Conservation (phyloP, 2,113 vertebrate genomes). For the Neogale vison region DNA sequence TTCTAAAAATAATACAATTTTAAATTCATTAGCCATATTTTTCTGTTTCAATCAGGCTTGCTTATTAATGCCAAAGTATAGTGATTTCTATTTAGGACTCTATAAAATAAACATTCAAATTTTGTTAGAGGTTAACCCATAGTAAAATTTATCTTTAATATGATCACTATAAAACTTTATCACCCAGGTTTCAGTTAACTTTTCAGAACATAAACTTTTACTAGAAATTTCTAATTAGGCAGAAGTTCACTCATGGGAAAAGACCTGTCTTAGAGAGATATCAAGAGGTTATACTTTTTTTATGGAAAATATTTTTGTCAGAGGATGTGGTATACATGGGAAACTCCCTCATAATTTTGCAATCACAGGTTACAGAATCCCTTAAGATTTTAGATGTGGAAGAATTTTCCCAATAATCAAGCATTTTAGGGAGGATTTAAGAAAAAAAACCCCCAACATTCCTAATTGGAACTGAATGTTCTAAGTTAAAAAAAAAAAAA, state of each 20-base stretch:
- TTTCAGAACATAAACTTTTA: constrained; percentile 40
- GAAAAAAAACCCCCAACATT: not conserved
- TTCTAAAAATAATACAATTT: constrained; percentile 40
- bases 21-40: constrained; percentile 24
- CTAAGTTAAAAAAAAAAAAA: constrained; percentile 35
- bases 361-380: constrained; percentile 52
- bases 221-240: constrained; percentile 50
- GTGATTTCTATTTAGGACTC: not conserved
- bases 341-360: constrained; percentile 56
- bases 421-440: constrained; percentile 45
- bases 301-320: constrained; percentile 45
- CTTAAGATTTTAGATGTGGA: constrained; percentile 56
- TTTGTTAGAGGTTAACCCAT: constrained; percentile 54
- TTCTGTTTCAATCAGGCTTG: constrained; percentile 25
- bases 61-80: not conserved
- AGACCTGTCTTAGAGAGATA: not conserved
- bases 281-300: constrained; percentile 27
- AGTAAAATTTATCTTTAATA: constrained; percentile 74
- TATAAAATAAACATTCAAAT: not conserved
- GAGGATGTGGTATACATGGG: constrained; percentile 46
- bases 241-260: constrained; percentile 22
- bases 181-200: constrained; percentile 42
- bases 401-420: constrained; percentile 67
- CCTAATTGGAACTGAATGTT: constrained; percentile 48
- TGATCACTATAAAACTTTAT: constrained; percentile 56